Base-by-base conservation (phyloP, 2,797 vertebrate species). In the Gouania willdenowi region DNA sequence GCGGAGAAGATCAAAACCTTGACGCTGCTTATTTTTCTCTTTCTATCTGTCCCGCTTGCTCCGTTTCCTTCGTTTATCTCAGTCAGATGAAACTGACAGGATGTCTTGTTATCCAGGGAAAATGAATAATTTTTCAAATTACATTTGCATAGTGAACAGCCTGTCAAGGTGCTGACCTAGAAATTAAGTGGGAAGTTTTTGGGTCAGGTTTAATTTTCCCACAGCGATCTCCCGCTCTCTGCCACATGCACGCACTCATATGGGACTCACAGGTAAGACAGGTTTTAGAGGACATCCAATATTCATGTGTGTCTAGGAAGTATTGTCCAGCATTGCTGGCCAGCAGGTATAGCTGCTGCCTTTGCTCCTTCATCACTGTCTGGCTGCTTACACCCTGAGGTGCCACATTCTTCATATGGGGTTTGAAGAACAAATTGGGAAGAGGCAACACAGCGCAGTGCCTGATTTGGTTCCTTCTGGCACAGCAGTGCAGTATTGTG, bases 281-380 rank as follows among this genome's bases (percentile, higher is more conserved):
- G 57, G 63, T 70, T n/a, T 79, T 58, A 75, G 42, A 61, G 41
- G 13, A 17, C 8, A 72, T 84, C 31, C 83, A 82, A 83, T 79
- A 87, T 85, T 76, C 62, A 83, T 79, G 61, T 26, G 26, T 11
- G 46, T 42, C 63, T 57, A 31, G 54, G 58, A 77, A 74, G 61
- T 47, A 38, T 45, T 47, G 43, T 65, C 60, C 48, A 48, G 58
- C 56, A 52, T 51, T 58, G 32, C 31, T 42, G 19, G 55, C 70
- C 62, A 13, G 35, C 43, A 73, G 69, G 61, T 58, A 19, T 11
- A n/a, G 7, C 26, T 44, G 40, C 66, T 42, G 40, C 63, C 40
- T 30, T 10, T 17, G 10, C 53, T 55, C 40, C 55, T 75, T 66
- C 23, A 56, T 78, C 68, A 75, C 41, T 64, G 52, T 73, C 58